Evolutionary conservation across 1,140 invertebrate genomes (phyloP).

Genomic region (Leptestheria dahalacensis): DNA sequence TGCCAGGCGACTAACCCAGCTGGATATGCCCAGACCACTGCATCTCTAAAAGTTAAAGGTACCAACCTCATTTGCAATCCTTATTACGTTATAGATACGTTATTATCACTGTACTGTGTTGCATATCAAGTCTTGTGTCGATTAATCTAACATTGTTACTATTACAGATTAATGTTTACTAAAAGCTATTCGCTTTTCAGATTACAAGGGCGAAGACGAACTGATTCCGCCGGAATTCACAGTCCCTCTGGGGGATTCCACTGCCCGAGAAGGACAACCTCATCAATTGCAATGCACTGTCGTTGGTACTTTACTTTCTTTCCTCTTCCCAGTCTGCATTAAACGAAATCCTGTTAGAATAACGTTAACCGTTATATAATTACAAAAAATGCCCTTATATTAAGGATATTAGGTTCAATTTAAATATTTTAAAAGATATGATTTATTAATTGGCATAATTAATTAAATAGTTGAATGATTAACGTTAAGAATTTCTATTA

Average conservation of each 20-base stretch:
- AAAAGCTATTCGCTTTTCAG: slow-evolving; percentile 28
- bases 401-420: no score
- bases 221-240: slow-evolving; percentile 45
- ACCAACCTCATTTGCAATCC: not conserved
- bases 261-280: slow-evolving; percentile 44
- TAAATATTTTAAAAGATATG: no score
- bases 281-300: slow-evolving; percentile 55
- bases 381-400: no score
- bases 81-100: not conserved
- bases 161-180: no score
- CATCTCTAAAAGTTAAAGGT: slow-evolving; percentile 58
- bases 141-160: not conserved
- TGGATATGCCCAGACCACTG: slow-evolving; percentile 54
- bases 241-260: slow-evolving; percentile 41
- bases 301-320: no score
- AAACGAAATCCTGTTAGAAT: no score
- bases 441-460: no score
- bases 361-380: no score
- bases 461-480: no score
- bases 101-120: not conserved
- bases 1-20: slow-evolving; percentile 48
- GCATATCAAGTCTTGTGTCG: not conserved
- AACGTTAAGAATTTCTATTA: no score
- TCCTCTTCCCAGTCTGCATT: no score
- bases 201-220: slow-evolving; percentile 46